Evolutionary conservation across 2,888 invertebrate genomes (phyloP).

Genomic region (Polietes domitor): DNA sequence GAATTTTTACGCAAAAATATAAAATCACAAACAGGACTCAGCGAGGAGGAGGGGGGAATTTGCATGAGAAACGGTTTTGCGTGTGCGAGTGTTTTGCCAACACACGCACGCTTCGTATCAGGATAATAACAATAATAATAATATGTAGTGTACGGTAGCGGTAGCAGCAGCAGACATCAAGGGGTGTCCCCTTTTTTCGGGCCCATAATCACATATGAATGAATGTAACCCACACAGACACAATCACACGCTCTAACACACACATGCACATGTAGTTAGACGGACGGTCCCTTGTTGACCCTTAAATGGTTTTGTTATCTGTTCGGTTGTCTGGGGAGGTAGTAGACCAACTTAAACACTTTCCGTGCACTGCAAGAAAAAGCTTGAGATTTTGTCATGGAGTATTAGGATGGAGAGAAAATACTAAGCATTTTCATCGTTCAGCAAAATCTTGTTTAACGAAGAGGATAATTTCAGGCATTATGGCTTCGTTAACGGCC

Average conservation of each 20-base stretch:
- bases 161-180: conserved; percentile 33
- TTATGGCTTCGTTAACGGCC: no score
- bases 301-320: conserved; percentile 51
- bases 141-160: no score
- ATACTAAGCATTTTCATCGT: no score
- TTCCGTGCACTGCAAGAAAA: neutral
- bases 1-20: conserved; percentile 34
- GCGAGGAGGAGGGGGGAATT: conserved; percentile 40
- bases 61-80: conserved; percentile 53
- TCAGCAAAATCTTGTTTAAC: no score
- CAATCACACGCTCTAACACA: neutral
- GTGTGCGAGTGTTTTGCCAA: conserved; percentile 26
- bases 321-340: conserved; percentile 42
- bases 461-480: no score
- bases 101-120: neutral
- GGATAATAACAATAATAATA: conserved; percentile 32
- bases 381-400: no score
- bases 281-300: conserved; percentile 61
- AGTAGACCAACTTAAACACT: conserved; percentile 50
- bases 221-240: conserved; percentile 33
- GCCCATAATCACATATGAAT: conserved; percentile 57
- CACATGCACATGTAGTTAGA: conserved; percentile 3
- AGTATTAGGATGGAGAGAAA: no score
- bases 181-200: conserved; percentile 50
- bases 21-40: conserved; percentile 19